These are phyloP conservation scores for Amblyteles armatorius DNA, from an alignment of 2,888 invertebrate species.

Conservation along the genomic window DNA sequence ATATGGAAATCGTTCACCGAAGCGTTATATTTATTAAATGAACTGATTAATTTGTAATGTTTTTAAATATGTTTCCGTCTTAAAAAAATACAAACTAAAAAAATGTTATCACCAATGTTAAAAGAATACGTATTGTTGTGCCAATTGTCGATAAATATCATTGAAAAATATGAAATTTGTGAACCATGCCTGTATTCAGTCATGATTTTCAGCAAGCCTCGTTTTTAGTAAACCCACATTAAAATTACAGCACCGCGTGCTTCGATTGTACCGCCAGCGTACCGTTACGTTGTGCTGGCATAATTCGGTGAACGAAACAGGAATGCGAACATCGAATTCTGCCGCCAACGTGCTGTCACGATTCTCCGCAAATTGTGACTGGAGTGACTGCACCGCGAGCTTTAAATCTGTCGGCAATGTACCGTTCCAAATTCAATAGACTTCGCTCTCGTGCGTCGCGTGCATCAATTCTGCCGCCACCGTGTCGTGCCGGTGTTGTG, in stretches of 20 bases:
- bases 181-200: too few species aligned
- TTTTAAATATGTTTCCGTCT: too few species aligned
- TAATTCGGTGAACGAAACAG: background rate
- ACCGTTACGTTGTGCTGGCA: background rate
- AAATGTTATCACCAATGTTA: too few species aligned
- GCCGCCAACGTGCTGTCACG: background rate
- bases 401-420: constrained; percentile 19
- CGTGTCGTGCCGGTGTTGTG: background rate
- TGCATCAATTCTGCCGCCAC: background rate
- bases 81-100: too few species aligned
- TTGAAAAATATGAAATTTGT: too few species aligned
- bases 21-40: too few species aligned
- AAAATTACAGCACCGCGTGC: background rate
- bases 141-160: too few species aligned
- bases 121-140: too few species aligned
- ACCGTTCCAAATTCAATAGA: background rate
- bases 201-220: background rate
- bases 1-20: too few species aligned
- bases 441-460: background rate
- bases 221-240: background rate
- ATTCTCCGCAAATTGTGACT: background rate
- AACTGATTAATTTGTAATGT: too few species aligned
- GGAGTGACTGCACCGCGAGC: background rate
- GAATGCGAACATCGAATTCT: background rate
- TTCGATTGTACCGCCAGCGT: background rate